Conservation (phyloP, 2,113 vertebrate species). For the Phaethornis superciliosus region DNA sequence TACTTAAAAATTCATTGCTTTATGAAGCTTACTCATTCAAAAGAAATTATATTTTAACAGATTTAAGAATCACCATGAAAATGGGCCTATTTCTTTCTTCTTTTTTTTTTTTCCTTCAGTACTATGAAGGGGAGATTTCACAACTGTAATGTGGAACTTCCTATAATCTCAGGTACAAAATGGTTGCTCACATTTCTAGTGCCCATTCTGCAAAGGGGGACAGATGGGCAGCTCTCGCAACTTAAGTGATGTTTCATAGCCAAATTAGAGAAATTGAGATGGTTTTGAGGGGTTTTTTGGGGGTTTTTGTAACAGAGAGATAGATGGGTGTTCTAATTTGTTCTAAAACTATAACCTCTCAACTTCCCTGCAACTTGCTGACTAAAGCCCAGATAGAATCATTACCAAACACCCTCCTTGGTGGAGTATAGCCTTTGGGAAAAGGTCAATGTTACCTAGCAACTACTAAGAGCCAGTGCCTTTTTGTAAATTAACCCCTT, state of each 20-base stretch:
- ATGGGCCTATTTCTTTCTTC: background rate
- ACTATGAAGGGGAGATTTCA: background rate
- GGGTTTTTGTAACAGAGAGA: background rate
- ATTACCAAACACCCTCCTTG: slow-evolving; percentile 14
- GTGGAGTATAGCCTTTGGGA: slow-evolving; percentile 14
- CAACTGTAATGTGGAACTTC: background rate
- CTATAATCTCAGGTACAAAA: background rate
- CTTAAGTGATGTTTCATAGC: background rate
- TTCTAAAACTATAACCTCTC: background rate
- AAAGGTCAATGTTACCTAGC: slow-evolving; percentile 66
- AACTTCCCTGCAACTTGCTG: background rate
- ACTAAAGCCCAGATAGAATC: background rate
- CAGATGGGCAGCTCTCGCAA: background rate
- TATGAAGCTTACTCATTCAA: background rate
- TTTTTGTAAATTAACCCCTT: slow-evolving; percentile 61
- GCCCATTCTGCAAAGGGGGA: background rate
- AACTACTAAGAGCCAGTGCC: slow-evolving; percentile 27
- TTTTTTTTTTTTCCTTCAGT: background rate
- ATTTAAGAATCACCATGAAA: background rate
- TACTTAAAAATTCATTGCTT: background rate
- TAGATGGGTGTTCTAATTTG: background rate
- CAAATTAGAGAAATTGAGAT: background rate
- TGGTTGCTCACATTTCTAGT: background rate
- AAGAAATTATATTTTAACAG: background rate
- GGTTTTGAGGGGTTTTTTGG: accelerated